Base-by-base conservation (phyloP, 2,888 invertebrate species). In the Acholoe squamosa region DNA sequence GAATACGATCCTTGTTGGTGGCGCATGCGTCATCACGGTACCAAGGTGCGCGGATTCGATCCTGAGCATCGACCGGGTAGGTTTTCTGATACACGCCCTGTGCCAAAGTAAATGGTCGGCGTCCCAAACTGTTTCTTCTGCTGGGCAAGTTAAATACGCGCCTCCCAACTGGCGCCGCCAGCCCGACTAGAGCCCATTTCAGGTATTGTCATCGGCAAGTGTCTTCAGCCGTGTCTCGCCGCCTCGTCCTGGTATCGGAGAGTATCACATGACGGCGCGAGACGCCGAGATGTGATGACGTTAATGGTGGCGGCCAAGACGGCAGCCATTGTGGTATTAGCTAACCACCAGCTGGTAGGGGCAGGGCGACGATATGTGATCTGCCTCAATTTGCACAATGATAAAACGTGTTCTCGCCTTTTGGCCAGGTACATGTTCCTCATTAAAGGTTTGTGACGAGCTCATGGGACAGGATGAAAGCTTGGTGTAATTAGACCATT, bases 331-430 rank as follows among this genome's bases (percentile, higher is more conserved):
- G 86, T 86, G 25, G 56, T 86, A 86, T 86, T 86, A 86, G 86
- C 86, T 86, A 86, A 86, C 86, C 16, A 54, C 28, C 86, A 86
- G 86, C 86, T 86, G 86, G 86, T 54, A 54, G 28, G 10, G 31
- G 54, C 54, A 51, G 25, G 28, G 14, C 56, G 54, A 54, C 14
- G 86, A 54, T 28, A 86, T 28, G 25, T 25, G 86, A 86, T 86
- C 86, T 28, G 86, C 54, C 31, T 86, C 86, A 86, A 86, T 86
- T 86, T 86, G 56, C 86, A 86, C 86, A 86, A 54, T 52, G 33
- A 86, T 86, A 86, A 86, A 86, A 86, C 86, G 54, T 54, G 54
- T 54, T 22, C 19, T 54, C 33, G 86, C 54, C 86, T 54, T 86
- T 86, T 86, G 28, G 86, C 28, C 86, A 86, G 86, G 86, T 86